phyloP scores from a whole-genome alignment of 1,140 invertebrate species.

The Bombus ignitus region DNA sequence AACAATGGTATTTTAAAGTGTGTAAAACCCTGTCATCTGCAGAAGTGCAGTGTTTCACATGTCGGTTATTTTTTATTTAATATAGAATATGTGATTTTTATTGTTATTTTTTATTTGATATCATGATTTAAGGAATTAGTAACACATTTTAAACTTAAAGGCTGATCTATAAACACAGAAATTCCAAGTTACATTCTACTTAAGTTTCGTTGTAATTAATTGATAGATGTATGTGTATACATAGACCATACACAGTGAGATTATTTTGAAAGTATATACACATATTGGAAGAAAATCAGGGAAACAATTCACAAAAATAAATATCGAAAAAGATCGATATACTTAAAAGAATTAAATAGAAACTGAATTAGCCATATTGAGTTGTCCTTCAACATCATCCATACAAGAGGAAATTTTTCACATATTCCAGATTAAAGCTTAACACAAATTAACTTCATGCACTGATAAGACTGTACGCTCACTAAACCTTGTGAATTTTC shows the following conservation, averaged over 20 bases:
- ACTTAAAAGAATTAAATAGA: constrained; percentile 20
- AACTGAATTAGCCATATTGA: constrained; percentile 21
- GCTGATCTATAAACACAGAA: neutral
- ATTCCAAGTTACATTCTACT: neutral
- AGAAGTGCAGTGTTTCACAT: neutral
- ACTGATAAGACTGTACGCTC: constrained; percentile 69
- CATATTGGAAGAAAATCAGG: constrained; percentile 30
- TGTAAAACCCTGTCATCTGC: neutral
- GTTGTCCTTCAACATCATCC: constrained; percentile 18
- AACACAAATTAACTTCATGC: constrained; percentile 49
- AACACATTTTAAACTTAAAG: neutral
- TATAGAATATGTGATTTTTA: neutral
- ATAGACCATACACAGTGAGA: neutral
- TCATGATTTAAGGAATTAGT: neutral
- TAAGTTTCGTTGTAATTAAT: constrained; percentile 2
- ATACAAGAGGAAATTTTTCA: constrained; percentile 40
- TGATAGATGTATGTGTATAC: neutral
- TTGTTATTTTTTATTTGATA: constrained; percentile 4
- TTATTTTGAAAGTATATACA: constrained; percentile 9
- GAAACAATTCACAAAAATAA: constrained; percentile 21
- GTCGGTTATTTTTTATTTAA: constrained; percentile 18
- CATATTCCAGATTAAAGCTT: constrained; percentile 52
- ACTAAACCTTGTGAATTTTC: constrained; percentile 76
- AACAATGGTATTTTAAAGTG: constrained; percentile 2
- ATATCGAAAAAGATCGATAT: constrained; percentile 16